These are phyloP conservation scores for Amorpha juglandis DNA, from an alignment of 2,888 invertebrate genomes.

Conservation along the genomic window DNA sequence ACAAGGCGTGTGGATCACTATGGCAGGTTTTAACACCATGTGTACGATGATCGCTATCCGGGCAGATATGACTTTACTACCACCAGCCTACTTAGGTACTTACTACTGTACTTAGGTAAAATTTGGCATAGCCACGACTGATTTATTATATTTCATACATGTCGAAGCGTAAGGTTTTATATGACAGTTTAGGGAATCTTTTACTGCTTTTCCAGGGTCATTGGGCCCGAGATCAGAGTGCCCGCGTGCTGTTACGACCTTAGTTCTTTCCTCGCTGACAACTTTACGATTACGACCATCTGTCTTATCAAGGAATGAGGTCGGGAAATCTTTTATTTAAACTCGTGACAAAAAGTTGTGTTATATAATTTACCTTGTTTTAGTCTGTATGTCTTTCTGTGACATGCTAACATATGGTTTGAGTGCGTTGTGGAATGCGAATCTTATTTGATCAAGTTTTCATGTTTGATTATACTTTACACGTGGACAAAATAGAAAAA, in stretches of 20 bases:
- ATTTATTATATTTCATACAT: neutral
- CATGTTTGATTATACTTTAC: neutral
- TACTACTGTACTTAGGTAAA: neutral
- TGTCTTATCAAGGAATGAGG: neutral
- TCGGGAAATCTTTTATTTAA: neutral
- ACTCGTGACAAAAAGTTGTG: no score
- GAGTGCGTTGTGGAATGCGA: no score
- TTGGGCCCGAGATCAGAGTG: neutral
- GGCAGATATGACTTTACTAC: no score
- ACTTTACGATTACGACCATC: neutral
- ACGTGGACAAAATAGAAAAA: neutral
- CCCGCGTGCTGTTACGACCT: slow-evolving; percentile 9
- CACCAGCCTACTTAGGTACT: no score
- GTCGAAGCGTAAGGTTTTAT: neutral
- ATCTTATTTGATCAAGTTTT: no score
- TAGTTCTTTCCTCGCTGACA: neutral
- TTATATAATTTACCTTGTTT: no score
- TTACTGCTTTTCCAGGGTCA: slow-evolving; percentile 1
- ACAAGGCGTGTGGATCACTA: no score
- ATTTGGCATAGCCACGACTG: neutral
- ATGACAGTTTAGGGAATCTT: neutral
- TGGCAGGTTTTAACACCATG: no score
- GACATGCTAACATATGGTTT: no score
- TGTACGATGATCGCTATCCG: no score
- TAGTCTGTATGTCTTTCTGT: no score